phyloP scores from a whole-genome alignment of 2,797 vertebrate species.

The Chiroxiphia lanceolata region DNA sequence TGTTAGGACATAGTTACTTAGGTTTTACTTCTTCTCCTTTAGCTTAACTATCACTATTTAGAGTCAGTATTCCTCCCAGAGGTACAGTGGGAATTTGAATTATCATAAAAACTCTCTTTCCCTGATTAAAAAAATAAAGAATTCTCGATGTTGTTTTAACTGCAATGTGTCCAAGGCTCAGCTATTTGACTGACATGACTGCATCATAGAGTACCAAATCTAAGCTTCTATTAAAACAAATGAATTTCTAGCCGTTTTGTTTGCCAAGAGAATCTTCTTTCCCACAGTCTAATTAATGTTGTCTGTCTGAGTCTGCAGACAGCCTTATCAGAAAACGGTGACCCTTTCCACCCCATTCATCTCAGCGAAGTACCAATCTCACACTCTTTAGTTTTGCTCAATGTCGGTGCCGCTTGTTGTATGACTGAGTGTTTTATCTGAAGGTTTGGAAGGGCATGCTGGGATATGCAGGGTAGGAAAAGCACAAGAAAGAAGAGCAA shows the following conservation, averaged over 20 bases:
- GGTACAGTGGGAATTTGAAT: background rate
- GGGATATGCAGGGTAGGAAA: background rate
- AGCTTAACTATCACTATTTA: background rate
- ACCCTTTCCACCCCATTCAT: background rate
- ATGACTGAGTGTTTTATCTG: background rate
- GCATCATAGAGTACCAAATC: background rate
- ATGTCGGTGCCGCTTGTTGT: background rate
- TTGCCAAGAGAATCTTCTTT: background rate
- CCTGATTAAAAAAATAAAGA: background rate
- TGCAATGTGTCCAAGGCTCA: background rate
- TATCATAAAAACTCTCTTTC: background rate
- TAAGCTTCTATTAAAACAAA: background rate
- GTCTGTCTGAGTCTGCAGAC: background rate
- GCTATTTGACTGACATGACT: background rate
- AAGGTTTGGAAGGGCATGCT: background rate
- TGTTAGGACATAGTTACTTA: background rate
- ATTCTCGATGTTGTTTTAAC: background rate
- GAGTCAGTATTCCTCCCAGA: background rate
- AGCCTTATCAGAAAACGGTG: background rate
- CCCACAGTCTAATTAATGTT: background rate
- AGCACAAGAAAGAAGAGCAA: background rate
- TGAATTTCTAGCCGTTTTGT: background rate
- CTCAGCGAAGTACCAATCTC: background rate
- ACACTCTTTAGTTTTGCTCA: background rate
- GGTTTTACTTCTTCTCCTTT: background rate